Percentiles rank a stretch among this genome's conserved stretches.
These are phyloP conservation scores for Romanogobio albipinnatus DNA, from an alignment of 2,113 vertebrate genomes.

Conservation along the genomic window DNA sequence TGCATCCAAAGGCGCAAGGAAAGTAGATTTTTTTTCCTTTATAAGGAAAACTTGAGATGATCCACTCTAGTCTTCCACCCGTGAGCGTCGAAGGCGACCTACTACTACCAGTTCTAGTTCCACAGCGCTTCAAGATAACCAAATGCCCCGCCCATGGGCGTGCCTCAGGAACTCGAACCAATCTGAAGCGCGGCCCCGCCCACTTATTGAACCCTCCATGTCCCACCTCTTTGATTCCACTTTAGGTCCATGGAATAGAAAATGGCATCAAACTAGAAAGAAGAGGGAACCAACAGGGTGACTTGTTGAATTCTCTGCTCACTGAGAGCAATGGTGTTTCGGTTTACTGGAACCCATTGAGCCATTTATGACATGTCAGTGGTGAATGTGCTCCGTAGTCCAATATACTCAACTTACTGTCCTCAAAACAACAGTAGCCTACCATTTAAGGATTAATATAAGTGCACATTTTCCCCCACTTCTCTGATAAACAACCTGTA, in stretches of 20 bases:
- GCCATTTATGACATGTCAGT: background rate
- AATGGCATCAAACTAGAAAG: slow-evolving; percentile 32
- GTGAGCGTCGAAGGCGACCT: slow-evolving; percentile 64
- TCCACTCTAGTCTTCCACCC: slow-evolving; percentile 50
- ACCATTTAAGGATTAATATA: background rate
- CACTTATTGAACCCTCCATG: slow-evolving; percentile 49
- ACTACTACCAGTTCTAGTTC: slow-evolving; percentile 67
- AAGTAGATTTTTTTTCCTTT: slow-evolving; percentile 36
- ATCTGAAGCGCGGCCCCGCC: slow-evolving; percentile 56
- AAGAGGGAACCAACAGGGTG: background rate
- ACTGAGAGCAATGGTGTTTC: background rate
- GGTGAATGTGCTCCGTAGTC: background rate
- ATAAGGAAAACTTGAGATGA: slow-evolving; percentile 49
- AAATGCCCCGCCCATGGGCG: slow-evolving; percentile 68
- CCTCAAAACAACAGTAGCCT: background rate
- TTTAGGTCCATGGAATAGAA: slow-evolving; percentile 20
- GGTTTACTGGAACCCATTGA: slow-evolving; percentile 3
- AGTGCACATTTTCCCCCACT: background rate
- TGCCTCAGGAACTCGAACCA: slow-evolving; percentile 57
- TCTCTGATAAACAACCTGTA: slow-evolving; percentile 17
- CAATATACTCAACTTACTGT: background rate
- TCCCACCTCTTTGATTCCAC: slow-evolving; percentile 33
- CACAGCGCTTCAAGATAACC: slow-evolving; percentile 72
- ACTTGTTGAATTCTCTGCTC: slow-evolving; percentile 51
- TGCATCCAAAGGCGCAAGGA: slow-evolving; percentile 64